phyloP scores from a whole-genome alignment of 2,888 invertebrate genomes.

The Caradrina kadenii region DNA sequence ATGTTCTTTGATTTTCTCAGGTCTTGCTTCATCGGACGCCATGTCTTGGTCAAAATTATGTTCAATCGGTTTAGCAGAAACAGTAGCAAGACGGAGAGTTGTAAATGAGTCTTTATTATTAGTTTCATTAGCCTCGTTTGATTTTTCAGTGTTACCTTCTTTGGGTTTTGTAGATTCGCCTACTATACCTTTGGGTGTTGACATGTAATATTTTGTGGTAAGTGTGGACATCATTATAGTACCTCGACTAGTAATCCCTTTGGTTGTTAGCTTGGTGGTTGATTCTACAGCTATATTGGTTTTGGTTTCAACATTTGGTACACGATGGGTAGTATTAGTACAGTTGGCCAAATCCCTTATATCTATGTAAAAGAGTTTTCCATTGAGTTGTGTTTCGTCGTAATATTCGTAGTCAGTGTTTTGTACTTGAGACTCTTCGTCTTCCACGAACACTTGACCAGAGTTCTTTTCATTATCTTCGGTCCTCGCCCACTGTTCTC shows the following conservation, averaged over 20 bases:
- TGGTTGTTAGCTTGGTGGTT: constrained; percentile 43
- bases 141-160: constrained; percentile 38
- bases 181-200: constrained; percentile 5
- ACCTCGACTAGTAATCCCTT: constrained; percentile 32
- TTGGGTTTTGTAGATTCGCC: constrained; percentile 21
- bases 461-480: constrained; percentile 73
- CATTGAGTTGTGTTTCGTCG: constrained; percentile 83
- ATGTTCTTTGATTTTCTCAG: constrained; percentile 77
- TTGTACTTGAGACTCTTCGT: constrained; percentile 66
- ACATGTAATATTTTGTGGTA: constrained; percentile 26
- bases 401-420: constrained; percentile 84
- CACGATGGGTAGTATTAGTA: constrained; percentile 48
- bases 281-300: constrained; percentile 27
- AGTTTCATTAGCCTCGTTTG: constrained; percentile 54
- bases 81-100: constrained; percentile 83
- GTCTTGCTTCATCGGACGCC: constrained; percentile 85
- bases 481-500: constrained; percentile 76
- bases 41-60: constrained; percentile 77
- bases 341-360: constrained; percentile 82
- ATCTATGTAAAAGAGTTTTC: constrained; percentile 85
- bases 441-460: constrained; percentile 69
- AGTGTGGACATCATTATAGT: constrained; percentile 43
- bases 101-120: constrained; percentile 71
- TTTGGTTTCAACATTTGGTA: constrained; percentile 11
- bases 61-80: constrained; percentile 83